Percentiles rank a stretch among this genome's conserved stretches.
phyloP scores from a whole-genome alignment of 2,888 invertebrate genomes.

The Cephonodes hylas region DNA sequence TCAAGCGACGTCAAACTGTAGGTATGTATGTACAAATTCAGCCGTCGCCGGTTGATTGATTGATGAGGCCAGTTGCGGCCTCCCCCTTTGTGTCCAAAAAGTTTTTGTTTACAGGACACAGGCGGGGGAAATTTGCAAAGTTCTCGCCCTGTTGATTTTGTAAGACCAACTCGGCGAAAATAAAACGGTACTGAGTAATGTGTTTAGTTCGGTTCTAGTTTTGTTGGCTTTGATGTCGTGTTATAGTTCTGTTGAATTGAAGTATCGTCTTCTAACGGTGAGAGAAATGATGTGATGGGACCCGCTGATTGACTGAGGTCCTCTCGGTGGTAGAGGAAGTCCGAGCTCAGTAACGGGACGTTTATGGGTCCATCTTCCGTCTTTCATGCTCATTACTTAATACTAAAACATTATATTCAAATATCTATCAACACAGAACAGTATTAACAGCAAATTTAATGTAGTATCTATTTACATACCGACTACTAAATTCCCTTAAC shows the following conservation, averaged over 20 bases:
- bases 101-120: conserved; percentile 56
- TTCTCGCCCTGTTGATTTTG: conserved; percentile 35
- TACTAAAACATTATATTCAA: too few relatives aligned
- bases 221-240: neutral
- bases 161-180: neutral
- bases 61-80: conserved; percentile 48
- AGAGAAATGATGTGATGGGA: too few relatives aligned
- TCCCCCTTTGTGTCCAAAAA: conserved; percentile 43
- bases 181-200: neutral
- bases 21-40: conserved; percentile 41
- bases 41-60: conserved; percentile 53
- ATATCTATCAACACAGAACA: too few relatives aligned
- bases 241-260: neutral
- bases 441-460: too few relatives aligned
- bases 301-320: too few relatives aligned
- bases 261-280: too few relatives aligned
- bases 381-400: too few relatives aligned
- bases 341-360: too few relatives aligned
- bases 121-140: conserved; percentile 30
- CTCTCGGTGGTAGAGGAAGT: too few relatives aligned
- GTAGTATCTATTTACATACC: too few relatives aligned
- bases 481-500: neutral
- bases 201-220: neutral
- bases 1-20: conserved; percentile 13
- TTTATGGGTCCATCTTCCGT: too few relatives aligned